Base-by-base conservation (phyloP, 2,888 invertebrate species). In the Thereva nobilitata region DNA sequence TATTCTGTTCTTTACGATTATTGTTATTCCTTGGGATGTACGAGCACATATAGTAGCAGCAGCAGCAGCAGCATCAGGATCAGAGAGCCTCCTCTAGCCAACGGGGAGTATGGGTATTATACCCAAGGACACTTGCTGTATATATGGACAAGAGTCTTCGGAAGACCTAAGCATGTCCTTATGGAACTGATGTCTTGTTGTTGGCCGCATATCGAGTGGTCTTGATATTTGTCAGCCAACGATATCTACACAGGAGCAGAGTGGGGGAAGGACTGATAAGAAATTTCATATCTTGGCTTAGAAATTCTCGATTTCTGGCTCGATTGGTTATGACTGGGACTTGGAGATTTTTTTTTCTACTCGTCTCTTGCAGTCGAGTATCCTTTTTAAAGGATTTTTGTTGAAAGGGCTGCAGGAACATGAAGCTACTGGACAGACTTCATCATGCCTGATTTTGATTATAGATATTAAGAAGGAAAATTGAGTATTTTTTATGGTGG, bases 1-100 rank as follows among this genome's bases (percentile, higher is more conserved):
- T 61, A 61, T 61, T 61, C 61, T 61, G 61, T 61, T 61, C 61
- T 61, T 61, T 61, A 61, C 61, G 61, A 61, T 61, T 61, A 61
- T 61, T 61, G 61, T 61, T 61, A 61, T 61, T 61, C 50, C 61
- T 61, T 61, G 61, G 61, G 61, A 61, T 61, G 23, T 23, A 23
- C 23, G 23, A 23, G 23, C 23, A 23, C 23, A 61, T 61, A 61
- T 61, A 40, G 61, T 41, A 41, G 41, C n/a, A 50, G 41, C 12
- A 10, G 55, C 23, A 23, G 23, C 23, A 23, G 23, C 23, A 23
- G 23, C 23, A 23, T 23, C 23, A 23, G 23, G 23, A 23, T 23
- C 23, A 23, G 23, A 23, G 23, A 23, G 23, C 23, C 23, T 23
- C 23, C 23, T 23, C 23, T 23, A 23, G 55, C 38, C 61, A 38